These are phyloP conservation scores for Osmerus mordax DNA, from an alignment of 2,113 vertebrate species.

Conservation along the genomic window DNA sequence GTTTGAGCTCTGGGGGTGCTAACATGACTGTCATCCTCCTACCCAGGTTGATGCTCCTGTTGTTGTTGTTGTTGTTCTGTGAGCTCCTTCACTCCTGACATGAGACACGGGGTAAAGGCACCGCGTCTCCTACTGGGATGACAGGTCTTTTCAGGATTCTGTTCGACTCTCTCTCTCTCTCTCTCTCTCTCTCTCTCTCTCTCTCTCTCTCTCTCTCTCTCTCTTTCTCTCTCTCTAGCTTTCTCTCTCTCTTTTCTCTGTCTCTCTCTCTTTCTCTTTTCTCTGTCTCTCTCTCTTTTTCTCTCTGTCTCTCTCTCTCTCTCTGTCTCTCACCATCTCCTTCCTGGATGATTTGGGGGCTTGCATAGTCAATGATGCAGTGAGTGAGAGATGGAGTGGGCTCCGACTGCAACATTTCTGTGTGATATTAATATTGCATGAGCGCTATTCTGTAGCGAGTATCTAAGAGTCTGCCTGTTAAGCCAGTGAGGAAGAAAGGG, in stretches of 20 bases:
- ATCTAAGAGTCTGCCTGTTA: constrained; percentile 77
- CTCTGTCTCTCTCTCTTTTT: constrained; percentile 7
- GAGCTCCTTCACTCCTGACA: constrained; percentile 46
- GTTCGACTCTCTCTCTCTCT: background rate
- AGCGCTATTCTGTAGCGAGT: constrained; percentile 76
- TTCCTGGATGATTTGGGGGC: constrained; percentile 70
- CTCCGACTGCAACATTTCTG: constrained; percentile 75
- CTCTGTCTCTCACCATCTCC: constrained; percentile 15
- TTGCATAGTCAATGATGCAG: constrained; percentile 78
- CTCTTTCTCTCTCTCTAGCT: background rate
- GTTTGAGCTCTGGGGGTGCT: constrained; percentile 19
- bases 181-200: background rate
- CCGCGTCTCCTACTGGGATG: constrained; percentile 53
- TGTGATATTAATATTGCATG: constrained; percentile 81
- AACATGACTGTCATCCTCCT: background rate
- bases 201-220: constrained; percentile 9
- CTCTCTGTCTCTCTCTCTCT: constrained; percentile 25
- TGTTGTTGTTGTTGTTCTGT: constrained; percentile 55
- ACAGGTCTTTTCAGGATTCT: constrained; percentile 56
- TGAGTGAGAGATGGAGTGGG: constrained; percentile 71
- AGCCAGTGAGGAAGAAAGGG: constrained; percentile 57
- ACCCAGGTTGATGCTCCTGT: constrained; percentile 11
- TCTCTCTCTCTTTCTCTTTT: constrained; percentile 5
- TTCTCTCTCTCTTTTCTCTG: background rate
- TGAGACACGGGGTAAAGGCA: constrained; percentile 51